Percentiles rank a stretch among this genome's conserved stretches.
Conservation (phyloP, 2,113 vertebrate genomes). For the Grantiella picta region DNA sequence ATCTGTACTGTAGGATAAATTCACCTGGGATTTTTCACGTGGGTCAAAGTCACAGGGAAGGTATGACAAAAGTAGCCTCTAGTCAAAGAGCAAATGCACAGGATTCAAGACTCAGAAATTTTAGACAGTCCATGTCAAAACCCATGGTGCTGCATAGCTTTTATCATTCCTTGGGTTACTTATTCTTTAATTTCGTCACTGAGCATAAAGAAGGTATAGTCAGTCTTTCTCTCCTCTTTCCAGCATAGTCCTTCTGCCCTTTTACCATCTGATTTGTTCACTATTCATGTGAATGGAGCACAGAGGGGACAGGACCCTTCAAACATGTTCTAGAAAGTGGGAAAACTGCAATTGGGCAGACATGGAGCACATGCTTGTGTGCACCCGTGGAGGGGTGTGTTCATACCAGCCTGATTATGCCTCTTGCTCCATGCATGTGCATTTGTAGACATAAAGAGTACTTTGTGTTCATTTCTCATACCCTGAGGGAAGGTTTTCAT, state of each 20-base stretch:
- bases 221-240: not conserved
- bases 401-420: not conserved
- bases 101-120: not conserved
- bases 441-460: not conserved
- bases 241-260: not conserved
- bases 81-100: not conserved
- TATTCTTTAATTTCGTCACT: not conserved
- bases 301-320: not conserved
- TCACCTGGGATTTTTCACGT: not conserved
- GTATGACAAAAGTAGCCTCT: not conserved
- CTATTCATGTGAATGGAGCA: not conserved
- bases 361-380: not conserved
- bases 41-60: not conserved
- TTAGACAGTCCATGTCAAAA: not conserved
- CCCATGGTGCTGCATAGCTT: not conserved
- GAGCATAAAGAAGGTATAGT: not conserved
- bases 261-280: not conserved
- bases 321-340: not conserved
- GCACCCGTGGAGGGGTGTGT: fast-evolving
- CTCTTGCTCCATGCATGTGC: not conserved
- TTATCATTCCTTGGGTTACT: not conserved
- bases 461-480: not conserved
- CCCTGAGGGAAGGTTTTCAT: fast-evolving
- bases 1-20: not conserved
- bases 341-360: not conserved